Conservation (phyloP, 2,113 vertebrate genomes). For the Hippocampus zosterae region DNA sequence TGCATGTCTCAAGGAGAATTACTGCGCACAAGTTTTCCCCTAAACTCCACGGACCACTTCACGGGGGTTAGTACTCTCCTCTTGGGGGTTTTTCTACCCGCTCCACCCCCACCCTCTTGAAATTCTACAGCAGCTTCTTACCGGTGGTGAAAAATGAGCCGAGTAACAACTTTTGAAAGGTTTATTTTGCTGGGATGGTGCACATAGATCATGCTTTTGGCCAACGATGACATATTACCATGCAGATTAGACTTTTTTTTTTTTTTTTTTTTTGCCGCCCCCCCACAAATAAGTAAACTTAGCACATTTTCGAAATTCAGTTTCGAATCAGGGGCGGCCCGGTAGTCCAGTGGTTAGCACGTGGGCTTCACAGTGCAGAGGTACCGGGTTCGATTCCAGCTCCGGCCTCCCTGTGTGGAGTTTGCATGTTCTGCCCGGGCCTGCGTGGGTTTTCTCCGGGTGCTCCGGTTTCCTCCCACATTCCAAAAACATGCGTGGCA, state of each 20-base stretch:
- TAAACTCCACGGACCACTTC: constrained; percentile 27
- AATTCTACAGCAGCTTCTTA: constrained; percentile 21
- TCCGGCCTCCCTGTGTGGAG: no score
- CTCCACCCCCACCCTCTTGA: no score
- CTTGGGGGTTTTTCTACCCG: neutral
- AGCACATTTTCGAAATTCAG: constrained; percentile 19
- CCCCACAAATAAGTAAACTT: constrained; percentile 27
- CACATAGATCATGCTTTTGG: constrained; percentile 52
- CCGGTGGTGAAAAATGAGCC: constrained; percentile 56
- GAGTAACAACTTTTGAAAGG: constrained; percentile 56
- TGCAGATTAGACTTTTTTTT: constrained; percentile 51
- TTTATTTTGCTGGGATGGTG: constrained; percentile 57
- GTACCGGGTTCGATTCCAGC: no score
- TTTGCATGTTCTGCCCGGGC: no score
- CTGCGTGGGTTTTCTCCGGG: no score
- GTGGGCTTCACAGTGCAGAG: no score
- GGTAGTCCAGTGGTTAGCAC: no score
- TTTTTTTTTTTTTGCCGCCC: constrained; percentile 15
- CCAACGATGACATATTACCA: constrained; percentile 60
- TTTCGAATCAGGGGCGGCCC: no score
- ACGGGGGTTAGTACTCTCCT: neutral
- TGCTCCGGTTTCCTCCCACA: no score
- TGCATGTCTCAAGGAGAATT: constrained; percentile 52
- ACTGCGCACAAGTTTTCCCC: constrained; percentile 38
- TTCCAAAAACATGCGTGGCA: no score